A percentile compares a stretch with the other conserved stretches of the same genome.
These are phyloP conservation scores for Meriones unguiculatus DNA, from an alignment of 2,113 vertebrate genomes.

Conservation along the genomic window DNA sequence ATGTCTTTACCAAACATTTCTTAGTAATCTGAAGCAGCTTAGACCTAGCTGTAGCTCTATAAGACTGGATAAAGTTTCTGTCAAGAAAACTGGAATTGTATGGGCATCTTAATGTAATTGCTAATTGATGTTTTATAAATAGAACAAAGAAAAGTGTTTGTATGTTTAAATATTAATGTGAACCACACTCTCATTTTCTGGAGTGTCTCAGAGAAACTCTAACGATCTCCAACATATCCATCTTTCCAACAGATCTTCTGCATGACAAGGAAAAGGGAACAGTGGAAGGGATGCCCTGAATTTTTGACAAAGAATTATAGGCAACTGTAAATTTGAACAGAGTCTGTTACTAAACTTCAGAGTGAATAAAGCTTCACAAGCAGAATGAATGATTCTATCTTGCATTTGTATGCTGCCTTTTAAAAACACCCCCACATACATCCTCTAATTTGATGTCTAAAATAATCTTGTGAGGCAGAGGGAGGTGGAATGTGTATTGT, in stretches of 20 bases:
- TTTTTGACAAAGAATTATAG: slow-evolving; percentile 55
- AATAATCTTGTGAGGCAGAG: not conserved
- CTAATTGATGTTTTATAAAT: slow-evolving; percentile 75
- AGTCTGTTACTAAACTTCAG: slow-evolving; percentile 31
- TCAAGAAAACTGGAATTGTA: slow-evolving; percentile 34
- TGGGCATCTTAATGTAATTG: slow-evolving; percentile 61
- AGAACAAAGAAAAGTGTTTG: slow-evolving; percentile 36
- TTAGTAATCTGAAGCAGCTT: not conserved
- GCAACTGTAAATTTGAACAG: slow-evolving; percentile 51
- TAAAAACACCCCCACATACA: not conserved
- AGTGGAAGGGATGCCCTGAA: slow-evolving; percentile 11
- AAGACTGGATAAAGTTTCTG: not conserved
- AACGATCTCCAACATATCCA: slow-evolving; percentile 21
- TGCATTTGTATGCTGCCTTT: slow-evolving; percentile 44
- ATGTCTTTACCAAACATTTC: not conserved
- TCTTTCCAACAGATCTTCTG: slow-evolving; percentile 32
- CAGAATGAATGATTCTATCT: slow-evolving; percentile 1
- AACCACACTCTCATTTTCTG: slow-evolving; percentile 31
- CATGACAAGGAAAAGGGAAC: slow-evolving; percentile 8
- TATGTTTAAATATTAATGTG: slow-evolving; percentile 71
- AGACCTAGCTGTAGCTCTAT: not conserved
- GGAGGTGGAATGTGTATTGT: not conserved
- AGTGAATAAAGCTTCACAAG: slow-evolving; percentile 46
- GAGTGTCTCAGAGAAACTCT: not conserved
- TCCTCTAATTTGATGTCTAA: slow-evolving; percentile 53